Percentiles rank a stretch among this genome's conserved stretches.
These are phyloP conservation scores for Porites rus DNA, from an alignment of 92 coral and sea anemone species.

Conservation along the genomic window DNA sequence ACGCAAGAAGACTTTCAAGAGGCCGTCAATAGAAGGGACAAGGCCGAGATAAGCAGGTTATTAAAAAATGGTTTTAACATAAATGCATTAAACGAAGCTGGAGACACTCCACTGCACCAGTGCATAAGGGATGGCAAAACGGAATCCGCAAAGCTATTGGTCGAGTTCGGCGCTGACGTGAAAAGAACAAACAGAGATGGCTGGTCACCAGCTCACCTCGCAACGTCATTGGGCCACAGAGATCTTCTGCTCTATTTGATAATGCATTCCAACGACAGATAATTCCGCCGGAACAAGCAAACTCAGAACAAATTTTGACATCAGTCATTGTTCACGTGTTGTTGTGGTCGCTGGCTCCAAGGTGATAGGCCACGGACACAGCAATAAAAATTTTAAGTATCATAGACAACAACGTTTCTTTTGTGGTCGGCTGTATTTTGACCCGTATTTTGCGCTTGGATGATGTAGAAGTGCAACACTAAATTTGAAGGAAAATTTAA, in stretches of 20 bases:
- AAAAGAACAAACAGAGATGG: constrained; percentile 75
- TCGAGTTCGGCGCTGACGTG: constrained; percentile 82
- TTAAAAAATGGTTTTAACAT: constrained; percentile 66
- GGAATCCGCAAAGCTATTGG: constrained; percentile 78
- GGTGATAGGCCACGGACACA: not conserved
- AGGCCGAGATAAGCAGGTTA: constrained; percentile 61
- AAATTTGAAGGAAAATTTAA: too few species aligned
- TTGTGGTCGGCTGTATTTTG: too few species aligned
- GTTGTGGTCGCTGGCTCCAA: not conserved
- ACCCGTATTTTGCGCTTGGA: too few species aligned
- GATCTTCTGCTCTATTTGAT: constrained; percentile 73
- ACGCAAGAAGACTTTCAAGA: constrained; percentile 62
- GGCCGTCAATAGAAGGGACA: constrained; percentile 69
- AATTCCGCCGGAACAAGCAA: not conserved
- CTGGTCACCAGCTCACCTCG: constrained; percentile 86
- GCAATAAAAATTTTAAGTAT: not conserved
- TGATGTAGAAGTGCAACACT: not conserved
- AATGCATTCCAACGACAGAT: constrained; percentile 43
- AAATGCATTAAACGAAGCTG: constrained; percentile 71
- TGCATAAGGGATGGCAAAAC: constrained; percentile 78
- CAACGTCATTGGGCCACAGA: constrained; percentile 75
- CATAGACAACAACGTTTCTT: not conserved
- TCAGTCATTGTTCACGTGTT: not conserved
- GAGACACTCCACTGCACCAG: constrained; percentile 77
- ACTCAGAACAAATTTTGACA: not conserved